These are phyloP conservation scores for Loxodonta africana DNA, from an alignment of 2,113 vertebrate species.

Conservation along the genomic window DNA sequence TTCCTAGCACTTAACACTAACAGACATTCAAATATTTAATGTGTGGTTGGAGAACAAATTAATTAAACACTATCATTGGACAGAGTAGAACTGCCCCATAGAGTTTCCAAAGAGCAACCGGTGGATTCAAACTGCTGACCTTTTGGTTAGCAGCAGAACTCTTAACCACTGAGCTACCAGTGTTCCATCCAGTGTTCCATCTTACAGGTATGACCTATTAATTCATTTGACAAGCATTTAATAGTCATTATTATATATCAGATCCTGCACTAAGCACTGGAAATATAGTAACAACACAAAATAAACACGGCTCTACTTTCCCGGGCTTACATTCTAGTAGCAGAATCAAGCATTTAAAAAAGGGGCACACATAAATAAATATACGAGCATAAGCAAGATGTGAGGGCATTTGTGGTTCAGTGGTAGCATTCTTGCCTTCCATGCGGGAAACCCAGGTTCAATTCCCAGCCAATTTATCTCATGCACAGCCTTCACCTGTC, in stretches of 20 bases:
- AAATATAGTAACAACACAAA: constrained; percentile 4
- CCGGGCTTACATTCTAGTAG: not conserved
- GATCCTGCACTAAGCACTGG: not conserved
- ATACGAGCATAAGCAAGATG: not conserved
- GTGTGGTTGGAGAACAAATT: not conserved
- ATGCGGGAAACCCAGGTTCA: too few relatives aligned
- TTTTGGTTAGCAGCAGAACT: too few relatives aligned
- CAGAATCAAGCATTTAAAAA: not conserved
- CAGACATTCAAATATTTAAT: not conserved
- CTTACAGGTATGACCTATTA: not conserved
- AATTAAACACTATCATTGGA: not conserved
- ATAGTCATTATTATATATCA: not conserved
- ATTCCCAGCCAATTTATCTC: not conserved
- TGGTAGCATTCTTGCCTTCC: not conserved
- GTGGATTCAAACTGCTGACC: too few relatives aligned
- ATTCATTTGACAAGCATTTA: not conserved
- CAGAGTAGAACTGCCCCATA: too few relatives aligned
- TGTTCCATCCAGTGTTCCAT: not conserved
- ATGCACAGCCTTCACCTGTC: not conserved
- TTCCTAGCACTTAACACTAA: not conserved
- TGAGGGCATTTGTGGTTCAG: not conserved
- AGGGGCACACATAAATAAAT: not conserved
- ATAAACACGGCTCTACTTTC: not conserved
- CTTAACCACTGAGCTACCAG: too few relatives aligned
- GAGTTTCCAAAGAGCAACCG: too few relatives aligned